phyloP scores from a whole-genome alignment of 2,888 invertebrate species.

The Polymixis flavicincta region DNA sequence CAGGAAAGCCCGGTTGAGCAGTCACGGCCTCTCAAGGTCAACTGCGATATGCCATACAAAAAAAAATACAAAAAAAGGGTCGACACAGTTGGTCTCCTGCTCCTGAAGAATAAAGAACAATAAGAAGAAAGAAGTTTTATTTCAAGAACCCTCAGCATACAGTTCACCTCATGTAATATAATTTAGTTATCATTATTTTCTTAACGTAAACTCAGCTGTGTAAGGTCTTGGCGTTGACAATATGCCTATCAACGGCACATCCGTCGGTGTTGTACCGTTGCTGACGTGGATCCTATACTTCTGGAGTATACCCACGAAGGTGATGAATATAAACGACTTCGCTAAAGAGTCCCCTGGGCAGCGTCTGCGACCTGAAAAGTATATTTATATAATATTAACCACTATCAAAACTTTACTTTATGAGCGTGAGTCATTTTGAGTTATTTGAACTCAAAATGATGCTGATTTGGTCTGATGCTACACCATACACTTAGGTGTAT shows the following conservation, averaged over 20 bases:
- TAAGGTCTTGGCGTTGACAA: conserved; percentile 79
- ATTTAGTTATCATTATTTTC: conserved; percentile 53
- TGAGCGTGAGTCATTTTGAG: neutral
- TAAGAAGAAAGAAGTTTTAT: too few relatives aligned
- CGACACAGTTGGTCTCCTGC: too few relatives aligned
- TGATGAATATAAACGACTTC: conserved; percentile 91
- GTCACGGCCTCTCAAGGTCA: too few relatives aligned
- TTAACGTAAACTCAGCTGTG: conserved; percentile 76
- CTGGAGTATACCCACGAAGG: conserved; percentile 91
- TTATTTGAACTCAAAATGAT: neutral
- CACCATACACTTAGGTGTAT: neutral
- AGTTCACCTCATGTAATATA: too few relatives aligned
- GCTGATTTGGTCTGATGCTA: neutral
- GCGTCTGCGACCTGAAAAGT: conserved; percentile 90
- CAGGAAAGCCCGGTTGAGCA: too few relatives aligned
- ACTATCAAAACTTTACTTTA: neutral
- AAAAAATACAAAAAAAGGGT: too few relatives aligned
- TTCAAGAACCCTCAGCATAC: too few relatives aligned
- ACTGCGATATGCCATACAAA: too few relatives aligned
- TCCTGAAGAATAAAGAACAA: too few relatives aligned
- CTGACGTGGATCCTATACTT: conserved; percentile 81
- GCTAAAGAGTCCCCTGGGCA: conserved; percentile 92
- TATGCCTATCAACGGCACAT: conserved; percentile 78
- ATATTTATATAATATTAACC: conserved; percentile 42
- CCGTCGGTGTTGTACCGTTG: conserved; percentile 78